Evolutionary conservation across 2,797 vertebrate species (phyloP).

Genomic region (Smutsia temminckii): DNA sequence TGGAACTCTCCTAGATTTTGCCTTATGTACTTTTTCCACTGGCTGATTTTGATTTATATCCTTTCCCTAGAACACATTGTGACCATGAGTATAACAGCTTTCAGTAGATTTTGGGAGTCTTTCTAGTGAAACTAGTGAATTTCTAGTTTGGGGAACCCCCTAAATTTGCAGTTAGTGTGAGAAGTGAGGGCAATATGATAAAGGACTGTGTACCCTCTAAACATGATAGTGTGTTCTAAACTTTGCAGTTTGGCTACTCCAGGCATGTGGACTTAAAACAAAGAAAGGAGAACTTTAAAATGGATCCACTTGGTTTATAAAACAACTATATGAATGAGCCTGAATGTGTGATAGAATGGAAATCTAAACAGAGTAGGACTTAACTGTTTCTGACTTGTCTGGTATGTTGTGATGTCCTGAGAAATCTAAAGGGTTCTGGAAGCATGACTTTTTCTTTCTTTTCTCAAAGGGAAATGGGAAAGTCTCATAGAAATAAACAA

Average conservation of each 20-base stretch:
- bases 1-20: background rate
- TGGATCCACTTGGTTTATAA: background rate
- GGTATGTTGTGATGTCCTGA: background rate
- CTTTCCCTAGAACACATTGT: background rate
- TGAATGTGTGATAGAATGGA: background rate
- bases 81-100: background rate
- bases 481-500: background rate
- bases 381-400: background rate
- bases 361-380: background rate
- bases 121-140: background rate
- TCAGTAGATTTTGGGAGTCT: background rate
- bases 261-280: constrained; percentile 3
- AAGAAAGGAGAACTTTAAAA: background rate
- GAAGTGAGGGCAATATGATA: background rate
- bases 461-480: background rate
- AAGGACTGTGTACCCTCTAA: background rate
- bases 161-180: background rate
- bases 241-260: background rate
- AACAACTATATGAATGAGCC: background rate
- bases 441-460: background rate
- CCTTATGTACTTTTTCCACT: background rate
- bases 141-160: background rate
- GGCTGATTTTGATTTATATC: background rate
- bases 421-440: background rate
- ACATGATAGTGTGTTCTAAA: background rate